Base-by-base conservation (phyloP, 30 jellyfish, hydroid and myxozoan species). In the Chrysaora quinquecirrha region DNA sequence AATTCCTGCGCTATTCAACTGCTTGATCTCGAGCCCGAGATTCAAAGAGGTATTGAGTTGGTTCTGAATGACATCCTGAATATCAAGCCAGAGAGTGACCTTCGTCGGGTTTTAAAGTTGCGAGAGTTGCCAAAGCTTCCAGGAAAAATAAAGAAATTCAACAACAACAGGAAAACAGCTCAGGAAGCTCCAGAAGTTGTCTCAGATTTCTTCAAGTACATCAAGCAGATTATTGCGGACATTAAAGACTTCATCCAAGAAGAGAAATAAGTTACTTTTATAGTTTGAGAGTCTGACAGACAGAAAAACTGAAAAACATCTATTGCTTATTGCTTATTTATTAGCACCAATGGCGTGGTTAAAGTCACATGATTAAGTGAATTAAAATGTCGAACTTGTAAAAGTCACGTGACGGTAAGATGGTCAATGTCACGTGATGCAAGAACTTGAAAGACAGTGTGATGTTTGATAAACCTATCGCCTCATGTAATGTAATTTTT, bases 101-200 rank as follows among this genome's bases (percentile, higher is more conserved):
- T 76, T 21, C 68, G 70, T 14, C 64, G 76, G n/a, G 87, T 31
- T 31, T 76, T 76, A 78, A 58, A 62, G 25, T 31, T 76, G 52
- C 34, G 52, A 61, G 79, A 60, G 1, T 61, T 76, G 54, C 87
- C 70, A 0, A 58, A 60, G 48, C 28, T 76, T n/a, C 78, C 77
- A 9, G 69, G 52, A 38, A 76, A 76, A 63, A 1, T 76, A 46
- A 76, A 58, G 38, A 76, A 76, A 28, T 61, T 76, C 60, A 76
- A 61, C 87, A 76, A 23, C 78, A 76, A 76, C 78, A n/a, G 67
- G 28, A 76, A 76, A 69, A 76, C 35, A n/a, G 60, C 71, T 48
- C 68, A 76, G 30, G 71, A 76, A 38, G 87, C 87, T 0, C 87
- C 87, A 20, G 58, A 60, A 46, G 60, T 60, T 12, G 75, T 76